These are phyloP conservation scores for Zoanthus solanderi DNA, from an alignment of 92 coral and sea anemone genomes.

Conservation along the genomic window DNA sequence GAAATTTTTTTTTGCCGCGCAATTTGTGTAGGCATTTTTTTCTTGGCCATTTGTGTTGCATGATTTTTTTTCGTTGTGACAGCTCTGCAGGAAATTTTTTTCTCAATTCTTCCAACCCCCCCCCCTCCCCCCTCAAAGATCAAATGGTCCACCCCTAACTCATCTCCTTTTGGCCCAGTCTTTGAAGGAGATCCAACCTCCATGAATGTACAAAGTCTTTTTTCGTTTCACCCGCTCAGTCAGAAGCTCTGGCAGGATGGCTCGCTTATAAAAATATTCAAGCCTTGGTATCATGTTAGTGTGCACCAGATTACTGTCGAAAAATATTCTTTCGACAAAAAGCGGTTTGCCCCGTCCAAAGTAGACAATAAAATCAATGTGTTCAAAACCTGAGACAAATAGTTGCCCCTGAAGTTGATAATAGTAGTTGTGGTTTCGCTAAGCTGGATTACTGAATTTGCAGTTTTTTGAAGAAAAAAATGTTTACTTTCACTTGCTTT, in stretches of 20 bases:
- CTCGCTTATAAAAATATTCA: constrained; percentile 7
- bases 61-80: too few relatives aligned
- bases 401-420: constrained; percentile 31
- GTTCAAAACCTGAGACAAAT: constrained; percentile 1
- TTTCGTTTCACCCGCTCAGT: constrained; percentile 26
- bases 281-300: constrained; percentile 15
- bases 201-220: background rate
- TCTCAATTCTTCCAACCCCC: too few relatives aligned
- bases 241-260: constrained; percentile 12
- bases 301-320: constrained; percentile 19
- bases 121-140: too few relatives aligned
- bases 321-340: constrained; percentile 30
- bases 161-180: constrained; percentile 2
- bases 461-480: constrained; percentile 29
- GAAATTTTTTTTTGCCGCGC: too few relatives aligned
- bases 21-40: too few relatives aligned
- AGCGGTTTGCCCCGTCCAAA: constrained; percentile 23
- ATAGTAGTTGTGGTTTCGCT: constrained; percentile 26
- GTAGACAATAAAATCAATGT: constrained; percentile 17
- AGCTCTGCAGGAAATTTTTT: too few relatives aligned
- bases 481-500: constrained; percentile 51
- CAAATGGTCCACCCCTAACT: background rate
- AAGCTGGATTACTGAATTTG: constrained; percentile 8
- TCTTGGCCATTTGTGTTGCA: too few relatives aligned
- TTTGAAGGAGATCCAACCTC: background rate